Evolutionary conservation across 2,888 invertebrate genomes (phyloP), one percentile per base, ranked within the genome.

Genomic region (Mystacides longicornis): DNA sequence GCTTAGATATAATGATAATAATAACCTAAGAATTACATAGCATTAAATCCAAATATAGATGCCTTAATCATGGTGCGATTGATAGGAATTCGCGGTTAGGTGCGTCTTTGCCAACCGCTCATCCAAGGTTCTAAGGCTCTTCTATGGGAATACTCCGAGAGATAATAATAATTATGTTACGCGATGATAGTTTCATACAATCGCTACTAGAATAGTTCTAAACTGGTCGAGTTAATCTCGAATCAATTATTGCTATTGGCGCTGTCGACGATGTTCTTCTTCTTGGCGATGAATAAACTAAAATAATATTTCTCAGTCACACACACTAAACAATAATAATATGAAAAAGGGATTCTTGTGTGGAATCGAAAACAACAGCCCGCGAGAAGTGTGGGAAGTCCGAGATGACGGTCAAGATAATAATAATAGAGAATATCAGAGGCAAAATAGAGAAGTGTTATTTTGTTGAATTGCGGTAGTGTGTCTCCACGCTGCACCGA

Each of bases 61-160:
- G 4, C 37, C 16, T 14, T 37, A 37, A 37, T 37, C 37, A 14
- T n/a, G n/a, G n/a, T 37, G 3, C 37, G 37, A 37, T 37, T 37
- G 37, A 37, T 37, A 37, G 37, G 37, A 37, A 37, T 37, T 37
- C 37, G 37, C 37, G 37, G 37, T 37, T 16, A 37, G 37, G 37
- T 37, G n/a, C n/a, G 37, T 37, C 37, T 16, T n/a, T 37, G 14
- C 37, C 37, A 37, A 14, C 16, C 4, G 14, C 14, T n/a, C 27
- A 27, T 27, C 27, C 27, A 7, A 11, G 27, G n/a, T n/a, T n/a
- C n/a, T n/a, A n/a, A n/a, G n/a, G n/a, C n/a, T n/a, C n/a, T n/a
- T n/a, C n/a, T n/a, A n/a, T n/a, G n/a, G n/a, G n/a, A n/a, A n/a
- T n/a, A n/a, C n/a, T n/a, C n/a, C n/a, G n/a, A n/a, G n/a, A n/a